These are phyloP conservation scores for Ardeotis arabs DNA, from an alignment of 2,113 vertebrate genomes.

Conservation along the genomic window DNA sequence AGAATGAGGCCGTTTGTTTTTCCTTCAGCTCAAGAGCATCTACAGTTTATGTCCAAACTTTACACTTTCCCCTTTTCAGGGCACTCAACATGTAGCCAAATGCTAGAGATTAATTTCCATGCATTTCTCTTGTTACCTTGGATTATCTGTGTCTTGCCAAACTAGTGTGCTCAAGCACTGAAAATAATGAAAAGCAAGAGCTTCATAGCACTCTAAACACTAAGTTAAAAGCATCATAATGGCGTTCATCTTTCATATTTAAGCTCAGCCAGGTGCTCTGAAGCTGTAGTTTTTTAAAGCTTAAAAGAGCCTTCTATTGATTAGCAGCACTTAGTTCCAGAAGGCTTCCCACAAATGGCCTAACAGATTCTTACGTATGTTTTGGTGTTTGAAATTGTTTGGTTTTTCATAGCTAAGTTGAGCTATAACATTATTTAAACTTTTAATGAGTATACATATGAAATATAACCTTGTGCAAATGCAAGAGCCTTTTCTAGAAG, in stretches of 20 bases:
- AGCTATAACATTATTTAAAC: neutral
- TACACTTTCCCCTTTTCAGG: neutral
- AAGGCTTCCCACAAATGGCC: neutral
- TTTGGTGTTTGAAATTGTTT: neutral
- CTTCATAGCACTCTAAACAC: neutral
- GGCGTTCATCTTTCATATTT: neutral
- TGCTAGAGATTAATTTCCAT: neutral
- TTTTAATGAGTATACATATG: neutral
- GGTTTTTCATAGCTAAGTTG: neutral
- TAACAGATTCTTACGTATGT: neutral
- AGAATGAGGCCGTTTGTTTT: neutral
- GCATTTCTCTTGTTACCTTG: neutral
- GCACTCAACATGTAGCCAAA: neutral
- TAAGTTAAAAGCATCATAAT: slow-evolving; percentile 6
- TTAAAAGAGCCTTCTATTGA: neutral
- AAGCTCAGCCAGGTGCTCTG: neutral
- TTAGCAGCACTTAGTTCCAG: neutral
- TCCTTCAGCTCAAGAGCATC: neutral
- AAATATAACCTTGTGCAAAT: neutral
- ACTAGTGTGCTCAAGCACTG: neutral
- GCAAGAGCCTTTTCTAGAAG: neutral
- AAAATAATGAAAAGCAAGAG: neutral
- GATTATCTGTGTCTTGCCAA: neutral
- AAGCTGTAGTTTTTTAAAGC: neutral
- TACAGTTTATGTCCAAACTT: neutral